phyloP scores from a whole-genome alignment of 2,888 invertebrate species.

The Leptinotarsa juncta region DNA sequence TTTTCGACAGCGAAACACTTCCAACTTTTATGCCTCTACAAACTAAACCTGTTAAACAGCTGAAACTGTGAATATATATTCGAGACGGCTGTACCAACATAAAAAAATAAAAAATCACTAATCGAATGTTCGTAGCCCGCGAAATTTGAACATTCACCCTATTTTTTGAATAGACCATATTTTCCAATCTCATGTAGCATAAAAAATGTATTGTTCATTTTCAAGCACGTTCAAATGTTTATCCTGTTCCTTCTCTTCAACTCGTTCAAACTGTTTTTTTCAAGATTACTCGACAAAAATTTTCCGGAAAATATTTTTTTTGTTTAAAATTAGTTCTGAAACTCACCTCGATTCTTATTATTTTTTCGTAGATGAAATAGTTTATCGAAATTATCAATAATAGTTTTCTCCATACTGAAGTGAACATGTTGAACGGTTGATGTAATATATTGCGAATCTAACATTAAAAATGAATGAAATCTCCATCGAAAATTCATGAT shows the following conservation, averaged over 20 bases:
- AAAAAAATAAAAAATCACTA: too few species aligned
- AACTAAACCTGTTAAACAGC: too few species aligned
- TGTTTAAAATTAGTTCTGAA: neutral
- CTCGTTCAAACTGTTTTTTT: neutral
- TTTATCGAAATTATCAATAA: neutral
- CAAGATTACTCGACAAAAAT: neutral
- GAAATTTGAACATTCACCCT: neutral
- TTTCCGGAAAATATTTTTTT: neutral
- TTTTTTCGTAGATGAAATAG: neutral
- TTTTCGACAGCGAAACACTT: too few species aligned
- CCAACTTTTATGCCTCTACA: too few species aligned
- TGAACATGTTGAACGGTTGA: conserved; percentile 1
- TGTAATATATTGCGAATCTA: neutral
- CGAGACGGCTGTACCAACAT: too few species aligned
- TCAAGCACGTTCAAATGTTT: too few species aligned
- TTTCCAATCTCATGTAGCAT: too few species aligned
- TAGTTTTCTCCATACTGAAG: neutral
- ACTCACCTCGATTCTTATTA: neutral
- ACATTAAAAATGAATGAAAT: conserved; percentile 5
- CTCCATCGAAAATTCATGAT: conserved; percentile 4
- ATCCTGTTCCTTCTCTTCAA: neutral
- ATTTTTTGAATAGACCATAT: too few species aligned
- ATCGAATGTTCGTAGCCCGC: too few species aligned
- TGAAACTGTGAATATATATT: too few species aligned
- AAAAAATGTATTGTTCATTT: too few species aligned